Conservation (phyloP, 2,797 vertebrate species). For the Decapterus maruadsi region DNA sequence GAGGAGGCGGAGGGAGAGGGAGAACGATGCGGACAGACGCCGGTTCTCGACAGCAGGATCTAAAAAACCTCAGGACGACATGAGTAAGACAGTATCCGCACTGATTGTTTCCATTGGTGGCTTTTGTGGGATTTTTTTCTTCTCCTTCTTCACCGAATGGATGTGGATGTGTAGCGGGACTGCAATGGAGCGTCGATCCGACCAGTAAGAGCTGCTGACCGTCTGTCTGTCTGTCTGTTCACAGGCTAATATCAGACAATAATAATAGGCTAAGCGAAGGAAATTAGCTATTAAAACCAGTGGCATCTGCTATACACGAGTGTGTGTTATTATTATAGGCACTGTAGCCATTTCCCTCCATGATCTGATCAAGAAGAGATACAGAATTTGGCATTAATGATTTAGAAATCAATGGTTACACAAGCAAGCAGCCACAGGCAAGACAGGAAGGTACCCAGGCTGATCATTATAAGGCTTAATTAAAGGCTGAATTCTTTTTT, state of each 20-base stretch:
- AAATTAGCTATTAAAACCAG: slow-evolving; percentile 30
- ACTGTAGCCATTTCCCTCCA: slow-evolving; percentile 16
- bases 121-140: slow-evolving; percentile 14
- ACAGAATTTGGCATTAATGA: slow-evolving; percentile 50
- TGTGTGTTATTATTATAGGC: background rate
- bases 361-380: slow-evolving; percentile 40
- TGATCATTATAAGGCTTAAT: slow-evolving; percentile 31
- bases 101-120: slow-evolving; percentile 35
- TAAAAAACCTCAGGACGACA: slow-evolving; percentile 24
- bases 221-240: slow-evolving; percentile 31
- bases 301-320: slow-evolving; percentile 1
- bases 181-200: slow-evolving; percentile 71
- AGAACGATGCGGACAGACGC: slow-evolving; percentile 57
- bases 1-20: no score
- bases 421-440: slow-evolving; percentile 12
- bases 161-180: slow-evolving; percentile 50
- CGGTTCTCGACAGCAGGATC: slow-evolving; percentile 38
- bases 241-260: slow-evolving; percentile 53
- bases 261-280: slow-evolving; percentile 24
- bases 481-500: background rate
- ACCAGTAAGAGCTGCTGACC: slow-evolving; percentile 58
- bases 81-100: slow-evolving; percentile 8
- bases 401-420: slow-evolving; percentile 36
- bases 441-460: slow-evolving; percentile 15
- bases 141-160: slow-evolving; percentile 7